These are phyloP conservation scores for Xiphydria camelus DNA, from an alignment of 2,888 invertebrate genomes.

Conservation along the genomic window DNA sequence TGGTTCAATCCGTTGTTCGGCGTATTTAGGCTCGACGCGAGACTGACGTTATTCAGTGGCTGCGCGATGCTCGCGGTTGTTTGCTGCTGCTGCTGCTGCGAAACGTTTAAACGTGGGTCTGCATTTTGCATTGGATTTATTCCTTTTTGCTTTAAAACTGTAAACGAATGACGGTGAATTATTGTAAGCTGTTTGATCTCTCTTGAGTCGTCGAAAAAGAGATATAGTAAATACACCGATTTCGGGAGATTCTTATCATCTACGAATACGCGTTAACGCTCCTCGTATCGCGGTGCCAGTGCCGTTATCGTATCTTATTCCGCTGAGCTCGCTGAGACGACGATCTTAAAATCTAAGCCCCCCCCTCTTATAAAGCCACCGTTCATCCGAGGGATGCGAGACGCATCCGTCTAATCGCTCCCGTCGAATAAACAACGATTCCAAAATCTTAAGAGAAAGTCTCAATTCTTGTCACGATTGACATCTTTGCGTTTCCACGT, in stretches of 20 bases:
- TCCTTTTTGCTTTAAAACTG: slow-evolving; percentile 77
- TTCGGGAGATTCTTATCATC: slow-evolving; percentile 35
- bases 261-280: slow-evolving; percentile 21
- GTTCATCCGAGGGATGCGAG: slow-evolving; percentile 34
- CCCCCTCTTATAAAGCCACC: too few relatives aligned
- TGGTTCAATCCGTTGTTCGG: slow-evolving; percentile 55
- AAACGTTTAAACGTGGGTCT: slow-evolving; percentile 57
- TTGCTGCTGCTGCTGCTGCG: slow-evolving; percentile 51
- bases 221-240: slow-evolving; percentile 39
- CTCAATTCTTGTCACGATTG: slow-evolving; percentile 30
- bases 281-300: neutral
- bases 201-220: slow-evolving; percentile 35
- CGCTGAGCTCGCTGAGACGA: too few relatives aligned
- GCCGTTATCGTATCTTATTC: slow-evolving; percentile 12
- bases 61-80: slow-evolving; percentile 44
- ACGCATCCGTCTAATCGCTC: slow-evolving; percentile 31
- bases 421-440: slow-evolving; percentile 37
- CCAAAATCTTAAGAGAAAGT: slow-evolving; percentile 40
- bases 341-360: too few relatives aligned
- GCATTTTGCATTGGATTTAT: slow-evolving; percentile 59
- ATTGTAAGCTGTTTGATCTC: slow-evolving; percentile 42
- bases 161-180: slow-evolving; percentile 60
- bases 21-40: slow-evolving; percentile 62
- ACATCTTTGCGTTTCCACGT: slow-evolving; percentile 31
- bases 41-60: slow-evolving; percentile 64